Conservation (phyloP, 2,113 vertebrate species). For the Carassius carassius region DNA sequence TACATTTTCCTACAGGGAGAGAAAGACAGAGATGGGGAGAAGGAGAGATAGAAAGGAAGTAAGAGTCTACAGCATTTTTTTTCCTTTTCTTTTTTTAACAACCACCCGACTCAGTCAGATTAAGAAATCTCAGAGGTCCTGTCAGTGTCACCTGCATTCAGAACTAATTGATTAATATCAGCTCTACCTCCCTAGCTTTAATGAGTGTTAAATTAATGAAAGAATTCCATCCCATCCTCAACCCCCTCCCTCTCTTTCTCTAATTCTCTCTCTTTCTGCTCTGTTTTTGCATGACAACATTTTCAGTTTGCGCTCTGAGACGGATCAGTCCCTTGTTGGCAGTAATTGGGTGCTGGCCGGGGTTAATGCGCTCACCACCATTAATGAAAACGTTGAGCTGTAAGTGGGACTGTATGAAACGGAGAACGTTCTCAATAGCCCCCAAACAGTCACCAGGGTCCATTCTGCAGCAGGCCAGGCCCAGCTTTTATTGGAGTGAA, state of each 20-base stretch:
- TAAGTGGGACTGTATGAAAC: slow-evolving; percentile 98
- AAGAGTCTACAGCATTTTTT: slow-evolving; percentile 48
- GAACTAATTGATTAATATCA: slow-evolving; percentile 93
- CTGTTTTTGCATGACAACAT: slow-evolving; percentile 93
- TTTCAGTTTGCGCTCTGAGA: slow-evolving; percentile 95
- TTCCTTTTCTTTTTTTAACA: slow-evolving; percentile 23
- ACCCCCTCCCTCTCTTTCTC: slow-evolving; percentile 24
- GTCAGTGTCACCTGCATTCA: slow-evolving; percentile 87
- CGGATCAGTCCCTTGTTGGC: slow-evolving; percentile 97
- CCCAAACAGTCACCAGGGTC: slow-evolving; percentile 70
- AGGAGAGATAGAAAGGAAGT: neutral
- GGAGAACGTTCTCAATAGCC: slow-evolving; percentile 95
- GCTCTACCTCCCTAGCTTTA: slow-evolving; percentile 85
- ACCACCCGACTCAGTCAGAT: slow-evolving; percentile 67
- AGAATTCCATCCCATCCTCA: slow-evolving; percentile 35
- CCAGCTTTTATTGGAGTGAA: slow-evolving; percentile 89
- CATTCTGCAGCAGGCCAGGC: slow-evolving; percentile 87
- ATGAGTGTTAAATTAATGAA: slow-evolving; percentile 92
- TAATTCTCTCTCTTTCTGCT: slow-evolving; percentile 73
- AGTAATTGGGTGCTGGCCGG: slow-evolving; percentile 99
- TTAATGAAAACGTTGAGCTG: slow-evolving; percentile 99
- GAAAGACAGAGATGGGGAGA: neutral
- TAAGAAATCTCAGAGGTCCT: slow-evolving; percentile 82
- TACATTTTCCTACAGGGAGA: slow-evolving; percentile 75
- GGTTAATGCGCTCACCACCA: slow-evolving; percentile 99